Conservation (phyloP, 2,797 vertebrate genomes). For the Catostomus latipinnis region DNA sequence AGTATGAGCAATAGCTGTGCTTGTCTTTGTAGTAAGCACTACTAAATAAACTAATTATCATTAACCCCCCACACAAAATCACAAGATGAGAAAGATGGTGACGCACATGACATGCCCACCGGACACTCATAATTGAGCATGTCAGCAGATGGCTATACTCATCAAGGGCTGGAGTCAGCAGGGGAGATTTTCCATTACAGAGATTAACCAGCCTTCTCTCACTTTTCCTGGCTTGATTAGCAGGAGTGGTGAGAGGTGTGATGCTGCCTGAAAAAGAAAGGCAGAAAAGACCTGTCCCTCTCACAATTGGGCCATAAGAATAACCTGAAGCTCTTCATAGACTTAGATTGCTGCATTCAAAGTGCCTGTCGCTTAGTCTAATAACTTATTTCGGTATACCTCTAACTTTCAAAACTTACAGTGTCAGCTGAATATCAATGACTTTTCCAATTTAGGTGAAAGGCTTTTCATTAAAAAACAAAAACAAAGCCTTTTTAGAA, state of each 20-base stretch:
- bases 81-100: no score
- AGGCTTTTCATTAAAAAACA: background rate
- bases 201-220: background rate
- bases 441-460: background rate
- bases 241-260: background rate
- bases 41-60: no score
- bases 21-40: no score
- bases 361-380: background rate
- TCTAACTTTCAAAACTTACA: background rate
- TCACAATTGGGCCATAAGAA: conserved; percentile 1
- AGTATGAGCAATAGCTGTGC: no score
- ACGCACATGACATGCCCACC: no score
- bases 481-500: background rate
- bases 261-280: background rate
- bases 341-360: background rate
- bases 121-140: background rate
- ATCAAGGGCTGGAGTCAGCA: background rate
- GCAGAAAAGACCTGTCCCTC: background rate
- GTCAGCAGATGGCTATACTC: background rate
- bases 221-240: conserved; percentile 12
- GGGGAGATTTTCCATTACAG: conserved; percentile 5
- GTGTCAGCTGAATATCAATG: background rate
- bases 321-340: background rate
- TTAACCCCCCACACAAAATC: no score
- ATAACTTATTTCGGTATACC: background rate